Conservation (phyloP, 1,140 invertebrate genomes). For the Lethocerus indicus region DNA sequence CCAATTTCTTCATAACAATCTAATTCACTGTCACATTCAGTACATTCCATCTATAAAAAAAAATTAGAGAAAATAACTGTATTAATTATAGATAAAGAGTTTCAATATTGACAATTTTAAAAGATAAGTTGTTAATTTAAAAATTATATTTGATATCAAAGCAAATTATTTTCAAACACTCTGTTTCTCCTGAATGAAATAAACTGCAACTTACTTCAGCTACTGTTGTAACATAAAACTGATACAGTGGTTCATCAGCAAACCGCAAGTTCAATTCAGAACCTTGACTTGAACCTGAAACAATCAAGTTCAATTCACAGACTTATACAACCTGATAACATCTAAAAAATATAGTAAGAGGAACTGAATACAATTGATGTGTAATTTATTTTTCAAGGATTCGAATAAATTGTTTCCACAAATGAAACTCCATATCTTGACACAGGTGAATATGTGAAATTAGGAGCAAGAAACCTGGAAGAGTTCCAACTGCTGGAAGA, state of each 20-base stretch:
- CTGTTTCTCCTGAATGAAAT: background rate
- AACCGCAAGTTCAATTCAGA: conserved; percentile 25
- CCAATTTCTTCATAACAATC: conserved; percentile 56
- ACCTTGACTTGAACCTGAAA: conserved; percentile 22
- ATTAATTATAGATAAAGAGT: background rate
- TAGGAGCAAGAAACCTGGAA: background rate
- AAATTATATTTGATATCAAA: background rate
- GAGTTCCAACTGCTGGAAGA: background rate
- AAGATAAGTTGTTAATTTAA: background rate
- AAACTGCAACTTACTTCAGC: conserved; percentile 38
- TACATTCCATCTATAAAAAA: conserved; percentile 5
- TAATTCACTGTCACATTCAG: conserved; percentile 37
- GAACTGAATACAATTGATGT: background rate
- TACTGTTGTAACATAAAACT: conserved; percentile 71
- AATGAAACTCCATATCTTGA: background rate
- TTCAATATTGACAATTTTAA: background rate
- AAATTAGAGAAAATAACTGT: background rate
- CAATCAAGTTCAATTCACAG: no score
- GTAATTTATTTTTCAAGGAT: background rate
- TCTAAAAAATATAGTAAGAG: conserved; percentile 3
- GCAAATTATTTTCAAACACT: background rate
- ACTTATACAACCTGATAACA: no score
- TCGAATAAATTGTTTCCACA: background rate
- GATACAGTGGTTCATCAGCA: conserved; percentile 70
- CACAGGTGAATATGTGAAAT: background rate